phyloP scores from a whole-genome alignment of 2,888 invertebrate genomes.

The Epicampocera succincta region DNA sequence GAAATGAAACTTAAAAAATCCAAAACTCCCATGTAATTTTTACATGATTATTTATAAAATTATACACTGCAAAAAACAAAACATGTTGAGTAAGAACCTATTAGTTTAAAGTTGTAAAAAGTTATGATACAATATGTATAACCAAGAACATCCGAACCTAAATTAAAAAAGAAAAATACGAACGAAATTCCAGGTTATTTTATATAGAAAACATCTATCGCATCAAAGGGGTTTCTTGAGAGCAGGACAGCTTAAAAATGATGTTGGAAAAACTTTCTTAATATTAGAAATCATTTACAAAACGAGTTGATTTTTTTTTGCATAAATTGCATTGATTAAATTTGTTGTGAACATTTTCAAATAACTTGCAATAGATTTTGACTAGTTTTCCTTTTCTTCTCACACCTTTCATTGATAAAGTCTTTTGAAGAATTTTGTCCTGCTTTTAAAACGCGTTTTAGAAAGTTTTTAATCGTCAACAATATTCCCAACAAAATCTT shows the following conservation, averaged over 20 bases:
- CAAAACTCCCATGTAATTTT: slow-evolving; percentile 66
- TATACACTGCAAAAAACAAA: slow-evolving; percentile 44
- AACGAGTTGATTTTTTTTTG: too few species aligned
- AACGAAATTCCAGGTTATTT: slow-evolving; percentile 55
- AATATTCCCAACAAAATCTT: too few species aligned
- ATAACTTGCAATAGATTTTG: too few species aligned
- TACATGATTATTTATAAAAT: slow-evolving; percentile 67
- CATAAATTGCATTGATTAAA: too few species aligned
- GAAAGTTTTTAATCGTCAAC: too few species aligned
- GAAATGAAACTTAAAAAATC: slow-evolving; percentile 35
- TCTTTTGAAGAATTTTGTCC: too few species aligned
- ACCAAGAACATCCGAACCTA: slow-evolving; percentile 57
- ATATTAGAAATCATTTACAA: too few species aligned
- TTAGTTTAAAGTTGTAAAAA: slow-evolving; percentile 38
- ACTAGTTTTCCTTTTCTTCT: too few species aligned
- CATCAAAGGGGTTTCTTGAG: background rate
- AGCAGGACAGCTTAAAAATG: background rate
- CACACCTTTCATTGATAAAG: too few species aligned
- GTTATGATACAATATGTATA: slow-evolving; percentile 8
- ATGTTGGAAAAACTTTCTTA: background rate
- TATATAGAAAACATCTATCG: slow-evolving; percentile 6
- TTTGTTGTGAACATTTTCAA: too few species aligned
- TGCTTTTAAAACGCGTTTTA: too few species aligned
- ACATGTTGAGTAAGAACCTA: slow-evolving; percentile 18
- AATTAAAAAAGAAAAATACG: slow-evolving; percentile 44